Evolutionary conservation across 2,797 vertebrate species (phyloP), one percentile per base, ranked within the genome.

Genomic region (Rhincodon typus): DNA sequence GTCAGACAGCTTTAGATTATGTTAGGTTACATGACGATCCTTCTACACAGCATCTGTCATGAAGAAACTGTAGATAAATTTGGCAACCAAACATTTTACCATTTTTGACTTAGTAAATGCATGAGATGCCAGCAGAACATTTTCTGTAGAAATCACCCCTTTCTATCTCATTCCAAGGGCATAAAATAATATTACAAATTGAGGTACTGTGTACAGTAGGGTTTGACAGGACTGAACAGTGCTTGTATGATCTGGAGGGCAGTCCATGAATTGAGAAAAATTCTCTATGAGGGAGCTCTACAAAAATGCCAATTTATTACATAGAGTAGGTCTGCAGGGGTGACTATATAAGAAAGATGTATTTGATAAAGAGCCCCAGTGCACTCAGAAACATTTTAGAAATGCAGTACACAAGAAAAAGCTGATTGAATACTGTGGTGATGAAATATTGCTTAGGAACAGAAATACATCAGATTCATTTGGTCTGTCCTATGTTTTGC

Each of bases 361-460:
- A 95, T 95, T 95, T 17, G 42, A 95, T 95, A 95, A 95, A 95
- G 94, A 50, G 94, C 42, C 30, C 69, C 70, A 95, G 94, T 74
- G 94, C 94, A 95, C 94, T 95, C 94, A 95, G 94, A 74, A 95
- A 77, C 46, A 95, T 95, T 72, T 95, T 74, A 95, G 70, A 42
- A 95, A 74, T 74, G 70, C 94, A 77, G 69, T 95, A 74, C 70
- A 74, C 50, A 77, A 95, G 94, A 95, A 70, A 95, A 95, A 74
- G 69, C 70, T 95, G 94, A 95, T n/a, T 95, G 94, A 95, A 95
- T 50, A 74, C 94, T 34, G 70, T 74, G 94, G 94, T 74, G 94
- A 95, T 95, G 94, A 95, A 95, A 95, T 95, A 95, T 95, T 95
- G 94, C 94, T 95, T 74, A 95, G 94, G 70, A 95, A 77, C 46